Conservation (phyloP, 2,113 vertebrate genomes). For the Chaenogobius annularis region DNA sequence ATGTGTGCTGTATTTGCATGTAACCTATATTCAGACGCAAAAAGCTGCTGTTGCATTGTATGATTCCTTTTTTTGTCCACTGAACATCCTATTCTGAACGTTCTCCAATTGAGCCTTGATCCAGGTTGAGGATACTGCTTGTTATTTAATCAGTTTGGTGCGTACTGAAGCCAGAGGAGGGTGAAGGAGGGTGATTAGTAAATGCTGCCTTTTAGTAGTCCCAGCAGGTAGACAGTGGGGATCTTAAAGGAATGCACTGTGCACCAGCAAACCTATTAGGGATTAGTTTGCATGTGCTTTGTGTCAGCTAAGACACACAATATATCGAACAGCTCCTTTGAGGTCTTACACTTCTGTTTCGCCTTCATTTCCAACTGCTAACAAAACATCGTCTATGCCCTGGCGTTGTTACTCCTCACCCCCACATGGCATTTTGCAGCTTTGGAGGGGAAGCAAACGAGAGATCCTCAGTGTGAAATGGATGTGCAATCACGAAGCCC, state of each 20-base stretch:
- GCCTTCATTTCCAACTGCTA: slow-evolving; percentile 48
- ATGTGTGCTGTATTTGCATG: slow-evolving; percentile 4
- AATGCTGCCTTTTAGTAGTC: slow-evolving; percentile 45
- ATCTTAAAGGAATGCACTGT: slow-evolving; percentile 37
- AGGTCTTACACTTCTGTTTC: slow-evolving; percentile 16
- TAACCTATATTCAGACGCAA: background rate
- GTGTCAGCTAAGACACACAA: slow-evolving; percentile 50
- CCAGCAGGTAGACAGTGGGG: slow-evolving; percentile 31
- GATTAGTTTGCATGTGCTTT: slow-evolving; percentile 57
- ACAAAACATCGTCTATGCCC: slow-evolving; percentile 55
- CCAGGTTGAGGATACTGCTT: slow-evolving; percentile 27
- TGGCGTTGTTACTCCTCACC: slow-evolving; percentile 49
- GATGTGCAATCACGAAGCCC: slow-evolving; percentile 71
- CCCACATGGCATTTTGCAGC: slow-evolving; percentile 57
- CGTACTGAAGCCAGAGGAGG: slow-evolving; percentile 30
- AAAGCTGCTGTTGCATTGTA: background rate
- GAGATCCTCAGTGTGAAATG: slow-evolving; percentile 69
- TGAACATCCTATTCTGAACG: slow-evolving; percentile 25
- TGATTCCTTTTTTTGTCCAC: too few relatives aligned
- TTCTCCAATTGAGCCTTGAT: slow-evolving; percentile 17
- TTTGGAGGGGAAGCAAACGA: slow-evolving; percentile 53
- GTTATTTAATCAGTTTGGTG: slow-evolving; percentile 43
- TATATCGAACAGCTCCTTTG: slow-evolving; percentile 4
- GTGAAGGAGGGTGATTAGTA: slow-evolving; percentile 43
- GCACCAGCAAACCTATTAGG: slow-evolving; percentile 60